Conservation (phyloP, 2,888 invertebrate genomes). For the Bellardia bayeri region DNA sequence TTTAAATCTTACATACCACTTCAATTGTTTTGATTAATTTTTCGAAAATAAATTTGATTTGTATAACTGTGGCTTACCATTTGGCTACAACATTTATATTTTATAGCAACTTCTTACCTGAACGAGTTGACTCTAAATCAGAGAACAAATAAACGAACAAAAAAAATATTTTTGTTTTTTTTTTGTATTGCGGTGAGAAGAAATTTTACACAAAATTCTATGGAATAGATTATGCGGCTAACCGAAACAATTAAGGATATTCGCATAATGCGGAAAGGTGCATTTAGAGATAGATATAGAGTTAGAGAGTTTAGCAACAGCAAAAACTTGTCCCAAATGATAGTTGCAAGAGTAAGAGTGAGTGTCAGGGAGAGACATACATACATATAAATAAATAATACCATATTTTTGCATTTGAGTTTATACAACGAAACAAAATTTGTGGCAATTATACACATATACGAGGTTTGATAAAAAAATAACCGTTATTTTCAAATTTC, state of each 20-base stretch:
- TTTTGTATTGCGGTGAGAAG: conserved; percentile 59
- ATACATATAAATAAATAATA: conserved; percentile 47
- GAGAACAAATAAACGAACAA: not conserved
- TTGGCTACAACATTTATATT: conserved; percentile 71
- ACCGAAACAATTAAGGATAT: conserved; percentile 84
- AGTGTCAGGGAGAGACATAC: not conserved
- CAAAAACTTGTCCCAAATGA: conserved; percentile 36
- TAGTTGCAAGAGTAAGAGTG: not conserved
- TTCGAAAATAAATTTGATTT: conserved; percentile 79
- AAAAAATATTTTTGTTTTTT: conserved; percentile 22
- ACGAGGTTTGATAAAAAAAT: too few species aligned
- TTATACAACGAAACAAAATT: conserved; percentile 33
- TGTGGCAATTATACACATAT: conserved; percentile 42
- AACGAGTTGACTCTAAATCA: not conserved
- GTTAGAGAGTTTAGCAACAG: conserved; percentile 32
- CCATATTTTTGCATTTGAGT: conserved; percentile 43
- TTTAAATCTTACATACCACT: not conserved
- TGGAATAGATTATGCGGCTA: conserved; percentile 83
- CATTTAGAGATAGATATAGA: conserved; percentile 6
- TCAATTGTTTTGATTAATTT: conserved; percentile 64
- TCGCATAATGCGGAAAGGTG: conserved; percentile 76
- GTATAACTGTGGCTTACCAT: conserved; percentile 83
- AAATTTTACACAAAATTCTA: conserved; percentile 77
- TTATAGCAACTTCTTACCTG: conserved; percentile 34
- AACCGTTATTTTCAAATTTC: too few species aligned